Evolutionary conservation across 2,888 invertebrate species (phyloP).

Genomic region (Drosophila phalerata): DNA sequence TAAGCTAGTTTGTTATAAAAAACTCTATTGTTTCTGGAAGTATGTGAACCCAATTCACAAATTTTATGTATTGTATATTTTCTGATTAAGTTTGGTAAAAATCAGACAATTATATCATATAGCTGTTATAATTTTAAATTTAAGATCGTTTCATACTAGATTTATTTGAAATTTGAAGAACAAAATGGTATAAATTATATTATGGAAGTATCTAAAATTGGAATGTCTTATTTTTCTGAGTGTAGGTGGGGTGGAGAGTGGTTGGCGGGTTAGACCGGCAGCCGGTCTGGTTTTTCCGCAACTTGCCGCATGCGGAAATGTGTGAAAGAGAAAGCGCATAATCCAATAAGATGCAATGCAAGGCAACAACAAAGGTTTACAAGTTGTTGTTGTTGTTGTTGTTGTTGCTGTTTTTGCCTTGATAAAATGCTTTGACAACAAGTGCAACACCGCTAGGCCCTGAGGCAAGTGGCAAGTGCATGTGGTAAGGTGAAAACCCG

Average conservation of each 20-base stretch:
- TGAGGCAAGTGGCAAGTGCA: constrained; percentile 51
- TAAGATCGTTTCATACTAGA: no score
- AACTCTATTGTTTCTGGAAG: no score
- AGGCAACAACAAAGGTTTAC: constrained; percentile 17
- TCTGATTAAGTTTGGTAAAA: no score
- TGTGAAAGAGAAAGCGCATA: constrained; percentile 79
- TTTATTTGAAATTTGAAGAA: no score
- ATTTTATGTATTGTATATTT: no score
- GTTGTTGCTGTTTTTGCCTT: constrained; percentile 27
- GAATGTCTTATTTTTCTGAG: no score
- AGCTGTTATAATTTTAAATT: no score
- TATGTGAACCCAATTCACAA: no score
- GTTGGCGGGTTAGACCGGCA: neutral
- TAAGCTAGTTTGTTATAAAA: no score
- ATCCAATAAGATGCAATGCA: constrained; percentile 67
- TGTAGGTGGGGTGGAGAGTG: neutral
- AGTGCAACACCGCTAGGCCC: constrained; percentile 63
- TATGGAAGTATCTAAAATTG: no score
- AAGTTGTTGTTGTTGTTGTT: neutral
- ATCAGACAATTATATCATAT: no score
- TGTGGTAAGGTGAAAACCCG: constrained; percentile 59
- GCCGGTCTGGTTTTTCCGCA: constrained; percentile 70
- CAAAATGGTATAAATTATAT: no score
- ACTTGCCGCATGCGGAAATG: constrained; percentile 68
- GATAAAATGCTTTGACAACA: constrained; percentile 53